Base-by-base conservation (phyloP, 2,888 invertebrate species). In the Noctua janthe region DNA sequence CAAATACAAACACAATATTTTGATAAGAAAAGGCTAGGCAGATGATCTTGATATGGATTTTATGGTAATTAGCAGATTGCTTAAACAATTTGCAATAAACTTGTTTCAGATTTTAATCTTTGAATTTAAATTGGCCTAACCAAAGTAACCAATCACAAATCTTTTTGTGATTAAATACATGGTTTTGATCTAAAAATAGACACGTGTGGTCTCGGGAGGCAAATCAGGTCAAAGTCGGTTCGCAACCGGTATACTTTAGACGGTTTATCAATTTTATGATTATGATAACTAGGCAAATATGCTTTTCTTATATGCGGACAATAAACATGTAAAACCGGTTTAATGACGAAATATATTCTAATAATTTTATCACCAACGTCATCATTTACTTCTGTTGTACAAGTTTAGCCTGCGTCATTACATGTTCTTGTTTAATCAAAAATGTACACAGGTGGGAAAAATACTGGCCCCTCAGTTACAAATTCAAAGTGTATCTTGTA, bases 181-280 rank as follows among this genome's bases (percentile, higher is more conserved):
- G 20, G 23, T 75, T 59, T 39, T 20, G 51, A 66, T 74, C 80
- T 89, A 80, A 82, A 81, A 80, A 73, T 80, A 88, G 76, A 79
- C 67, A 74, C 78, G 59, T 62, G 39, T 56, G 62, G 23, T 84
- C n/a, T 80, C 43, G 47, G 43, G 56, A 43, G 54, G 54, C 73
- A 74, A 88, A 88, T 84, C 78, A 86, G 86, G 88, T 88, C 88
- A 85, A 83, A 85, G 85, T 77, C 78, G 59, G 54, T 59, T 47
- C 73, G 77, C 71, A 87, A 85, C 81, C 76, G 75, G 81, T 79
- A 75, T 67, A 80, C 51, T 49, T n/a, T n/a, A 43, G 23, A 15
- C 13, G 51, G 76, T 78, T 84, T 82, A 76, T 78, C 49, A 75
- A 72, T 66, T 76, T 74, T 62, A 64, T 66, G 70, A 70, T 66